Evolutionary conservation across 2,113 vertebrate genomes (phyloP).

Genomic region (Motacilla tschutschensis): DNA sequence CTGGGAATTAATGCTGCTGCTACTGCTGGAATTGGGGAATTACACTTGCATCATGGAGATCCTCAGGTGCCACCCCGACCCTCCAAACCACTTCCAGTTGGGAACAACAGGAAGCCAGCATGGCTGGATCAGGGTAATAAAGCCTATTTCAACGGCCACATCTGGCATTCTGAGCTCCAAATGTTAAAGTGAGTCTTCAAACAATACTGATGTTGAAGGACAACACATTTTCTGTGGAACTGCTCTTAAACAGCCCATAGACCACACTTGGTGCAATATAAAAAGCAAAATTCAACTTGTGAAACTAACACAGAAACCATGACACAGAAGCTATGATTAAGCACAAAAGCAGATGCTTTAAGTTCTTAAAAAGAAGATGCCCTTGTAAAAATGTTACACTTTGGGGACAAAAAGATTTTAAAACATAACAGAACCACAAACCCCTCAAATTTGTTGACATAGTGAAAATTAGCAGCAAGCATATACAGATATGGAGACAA

Average conservation of each 20-base stretch:
- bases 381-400: background rate
- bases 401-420: background rate
- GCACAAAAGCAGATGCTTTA: background rate
- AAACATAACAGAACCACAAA: background rate
- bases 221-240: background rate
- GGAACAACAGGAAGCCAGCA: background rate
- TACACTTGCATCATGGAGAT: background rate
- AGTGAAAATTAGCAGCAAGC: background rate
- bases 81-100: background rate
- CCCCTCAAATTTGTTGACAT: background rate
- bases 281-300: background rate
- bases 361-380: background rate
- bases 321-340: background rate
- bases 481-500: background rate
- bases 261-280: background rate
- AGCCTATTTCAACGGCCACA: background rate
- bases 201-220: background rate
- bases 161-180: background rate
- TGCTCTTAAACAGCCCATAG: background rate
- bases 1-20: background rate
- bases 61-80: background rate
- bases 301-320: background rate
- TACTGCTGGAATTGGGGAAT: conserved; percentile 37
- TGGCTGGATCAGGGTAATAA: background rate
- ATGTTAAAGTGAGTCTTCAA: background rate